A percentile compares a stretch with the other conserved stretches of the same genome.
These are phyloP conservation scores for Rhinolophus sinicus DNA, from an alignment of 2,113 vertebrate genomes.

Conservation along the genomic window DNA sequence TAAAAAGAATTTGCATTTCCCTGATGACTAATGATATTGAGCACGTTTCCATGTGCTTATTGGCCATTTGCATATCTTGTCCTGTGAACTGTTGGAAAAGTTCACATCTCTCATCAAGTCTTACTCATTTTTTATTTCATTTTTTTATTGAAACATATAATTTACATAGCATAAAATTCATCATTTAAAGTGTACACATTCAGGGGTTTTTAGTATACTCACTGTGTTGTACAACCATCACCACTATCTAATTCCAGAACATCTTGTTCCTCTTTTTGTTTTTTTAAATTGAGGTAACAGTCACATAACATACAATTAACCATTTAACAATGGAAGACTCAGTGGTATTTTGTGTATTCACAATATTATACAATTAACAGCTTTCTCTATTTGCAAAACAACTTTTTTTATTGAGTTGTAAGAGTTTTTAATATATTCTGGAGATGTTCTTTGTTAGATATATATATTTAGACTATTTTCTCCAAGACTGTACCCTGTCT, in stretches of 20 bases:
- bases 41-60: background rate
- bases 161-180: constrained; percentile 4
- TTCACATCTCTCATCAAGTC: background rate
- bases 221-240: background rate
- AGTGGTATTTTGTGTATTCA: background rate
- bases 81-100: background rate
- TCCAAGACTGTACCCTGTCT: background rate
- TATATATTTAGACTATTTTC: constrained; percentile 6
- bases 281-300: background rate
- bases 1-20: background rate
- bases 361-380: background rate
- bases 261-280: background rate
- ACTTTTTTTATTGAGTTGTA: background rate
- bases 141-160: background rate
- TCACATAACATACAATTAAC: background rate
- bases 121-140: background rate
- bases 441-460: background rate
- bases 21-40: background rate
- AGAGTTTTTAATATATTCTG: background rate
- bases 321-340: background rate
- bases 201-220: background rate
- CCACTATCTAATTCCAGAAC: background rate
- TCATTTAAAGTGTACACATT: background rate
- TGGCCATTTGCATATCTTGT: background rate
- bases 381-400: background rate